Conservation (phyloP, 35 echinoderm and acorn worm species). For the Strongylocentrotus purpuratus region DNA sequence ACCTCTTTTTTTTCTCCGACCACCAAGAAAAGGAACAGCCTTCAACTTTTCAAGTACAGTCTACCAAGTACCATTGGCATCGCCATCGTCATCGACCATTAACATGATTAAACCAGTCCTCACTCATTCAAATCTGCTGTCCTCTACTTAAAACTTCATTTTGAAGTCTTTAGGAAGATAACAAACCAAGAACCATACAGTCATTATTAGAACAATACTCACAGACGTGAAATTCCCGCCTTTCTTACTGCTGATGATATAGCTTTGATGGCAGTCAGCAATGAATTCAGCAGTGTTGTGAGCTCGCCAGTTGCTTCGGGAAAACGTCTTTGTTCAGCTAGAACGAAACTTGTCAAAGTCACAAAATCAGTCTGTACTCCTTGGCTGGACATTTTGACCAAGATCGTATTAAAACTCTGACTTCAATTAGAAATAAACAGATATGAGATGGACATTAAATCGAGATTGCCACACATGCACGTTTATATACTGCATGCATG, state of each 20-base stretch:
- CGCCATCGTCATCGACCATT: too few species aligned
- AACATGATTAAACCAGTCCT: too few species aligned
- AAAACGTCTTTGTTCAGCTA: conserved; percentile 86
- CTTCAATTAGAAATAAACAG: not conserved
- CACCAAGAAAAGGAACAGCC: too few species aligned
- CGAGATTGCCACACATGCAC: not conserved
- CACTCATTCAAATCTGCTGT: too few species aligned
- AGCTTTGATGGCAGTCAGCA: conserved; percentile 92
- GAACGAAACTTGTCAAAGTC: conserved; percentile 93
- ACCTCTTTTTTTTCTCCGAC: too few species aligned
- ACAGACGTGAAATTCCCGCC: conserved; percentile 96
- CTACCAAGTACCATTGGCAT: too few species aligned
- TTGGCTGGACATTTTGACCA: conserved; percentile 39
- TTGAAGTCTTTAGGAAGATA: too few species aligned
- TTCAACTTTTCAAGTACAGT: too few species aligned
- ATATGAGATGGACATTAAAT: not conserved
- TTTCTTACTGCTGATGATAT: conserved; percentile 97
- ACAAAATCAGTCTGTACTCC: conserved; percentile 91
- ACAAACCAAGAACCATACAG: too few species aligned
- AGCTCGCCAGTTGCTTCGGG: conserved; percentile 89
- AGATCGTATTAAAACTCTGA: not conserved
- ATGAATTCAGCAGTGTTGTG: conserved; percentile 84
- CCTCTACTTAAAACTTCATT: too few species aligned
- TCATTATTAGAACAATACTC: too few species aligned
- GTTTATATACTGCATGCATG: not conserved